Base-by-base conservation (phyloP, 2,797 vertebrate species). In the Peromyscus attwateri region DNA sequence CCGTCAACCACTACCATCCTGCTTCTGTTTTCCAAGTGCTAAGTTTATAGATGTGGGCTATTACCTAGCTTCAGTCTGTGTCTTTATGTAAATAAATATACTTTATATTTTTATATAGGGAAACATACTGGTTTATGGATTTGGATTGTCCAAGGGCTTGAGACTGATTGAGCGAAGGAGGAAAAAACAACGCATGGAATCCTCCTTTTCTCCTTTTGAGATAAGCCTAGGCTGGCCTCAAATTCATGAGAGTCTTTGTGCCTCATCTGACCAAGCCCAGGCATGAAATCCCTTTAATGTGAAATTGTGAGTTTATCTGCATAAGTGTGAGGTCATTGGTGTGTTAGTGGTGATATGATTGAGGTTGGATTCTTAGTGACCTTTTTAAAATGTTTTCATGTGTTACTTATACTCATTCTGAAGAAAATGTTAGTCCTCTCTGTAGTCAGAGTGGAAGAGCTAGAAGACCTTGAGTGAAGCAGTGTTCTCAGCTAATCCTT, bases 331-430 rank as follows among this genome's bases (percentile, higher is more conserved):
- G 49, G 40, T 93, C 52, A 89, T 31, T 85, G 60, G 1, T 2
- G 1, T 85, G n/a, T 70, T 62, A 40, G 27, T 66, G 89, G 60
- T 87, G 62, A 82, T 62, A 60, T 92, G 55, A 40, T 19, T 89
- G 62, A 80, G 40, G 60, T 43, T 93, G 46, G 13, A 66, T 77
- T 90, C 43, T 73, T 43, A 31, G 37, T 90, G n/a, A 93, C 34
- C 9, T 60, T 89, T 83, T 70, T 49, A 29, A 70, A 37, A 49
- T 80, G 34, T 27, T 84, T 29, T 79, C 73, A 29, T 43, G 14
- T 81, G 25, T 87, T 84, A 52, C 64, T 87, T 60, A 82, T 57
- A 29, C 62, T 89, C 34, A 64, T 93, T 95, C 29, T 55, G 75
- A 68, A 46, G n/a, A 95, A 83, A 1, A n/a, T 43, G 27, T 73